Percentiles rank a stretch among this genome's conserved stretches.
Conservation (phyloP, 2,113 vertebrate species). For the Ammodytes dubius region DNA sequence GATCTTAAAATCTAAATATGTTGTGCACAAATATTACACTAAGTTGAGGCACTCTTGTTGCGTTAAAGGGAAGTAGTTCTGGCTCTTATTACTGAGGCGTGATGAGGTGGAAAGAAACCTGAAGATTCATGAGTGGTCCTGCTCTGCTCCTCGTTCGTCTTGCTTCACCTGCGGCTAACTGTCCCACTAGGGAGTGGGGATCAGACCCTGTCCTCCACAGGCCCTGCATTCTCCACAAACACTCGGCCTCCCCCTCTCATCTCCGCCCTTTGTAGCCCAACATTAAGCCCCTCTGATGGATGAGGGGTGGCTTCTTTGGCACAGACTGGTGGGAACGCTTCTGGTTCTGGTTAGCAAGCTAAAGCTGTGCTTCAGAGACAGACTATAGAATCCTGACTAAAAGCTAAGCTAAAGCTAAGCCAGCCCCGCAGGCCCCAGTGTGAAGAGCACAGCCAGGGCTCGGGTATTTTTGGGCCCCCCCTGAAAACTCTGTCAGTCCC, state of each 20-base stretch:
- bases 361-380: slow-evolving; percentile 72
- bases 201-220: slow-evolving; percentile 61
- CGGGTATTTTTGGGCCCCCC: slow-evolving; percentile 30
- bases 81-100: slow-evolving; percentile 26
- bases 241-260: slow-evolving; percentile 38
- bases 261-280: slow-evolving; percentile 56
- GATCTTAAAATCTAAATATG: too few species aligned
- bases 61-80: slow-evolving; percentile 15
- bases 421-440: slow-evolving; percentile 48
- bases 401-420: slow-evolving; percentile 73
- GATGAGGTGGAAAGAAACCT: slow-evolving; percentile 47
- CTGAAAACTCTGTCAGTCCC: slow-evolving; percentile 35
- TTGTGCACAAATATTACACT: slow-evolving; percentile 18
- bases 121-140: slow-evolving; percentile 79
- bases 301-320: slow-evolving; percentile 84
- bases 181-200: slow-evolving; percentile 71
- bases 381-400: slow-evolving; percentile 63
- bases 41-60: neutral
- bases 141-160: slow-evolving; percentile 78
- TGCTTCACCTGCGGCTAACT: slow-evolving; percentile 76
- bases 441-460: slow-evolving; percentile 37
- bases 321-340: slow-evolving; percentile 84
- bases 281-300: slow-evolving; percentile 86
- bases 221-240: slow-evolving; percentile 47
- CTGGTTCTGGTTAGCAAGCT: slow-evolving; percentile 89